Evolutionary conservation across 2,113 vertebrate genomes (phyloP).

Genomic region (Oreotrochilus melanogaster): DNA sequence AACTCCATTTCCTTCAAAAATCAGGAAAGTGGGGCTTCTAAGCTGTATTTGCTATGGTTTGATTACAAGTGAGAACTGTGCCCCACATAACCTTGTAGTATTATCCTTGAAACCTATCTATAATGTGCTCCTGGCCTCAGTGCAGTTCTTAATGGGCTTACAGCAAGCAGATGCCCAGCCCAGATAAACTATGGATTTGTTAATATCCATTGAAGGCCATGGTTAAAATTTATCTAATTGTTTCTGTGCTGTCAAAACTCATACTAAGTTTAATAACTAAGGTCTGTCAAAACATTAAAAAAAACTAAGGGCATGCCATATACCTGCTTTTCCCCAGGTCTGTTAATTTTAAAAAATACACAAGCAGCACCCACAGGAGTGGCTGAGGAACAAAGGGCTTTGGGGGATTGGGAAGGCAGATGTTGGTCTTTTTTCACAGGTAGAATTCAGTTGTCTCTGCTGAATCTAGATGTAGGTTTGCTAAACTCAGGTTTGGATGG

Average conservation of each 20-base stretch:
- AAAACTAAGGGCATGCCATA: not conserved
- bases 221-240: not conserved
- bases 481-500: not conserved
- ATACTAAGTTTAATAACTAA: not conserved
- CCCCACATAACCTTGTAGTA: not conserved
- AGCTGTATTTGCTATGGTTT: not conserved
- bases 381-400: not conserved
- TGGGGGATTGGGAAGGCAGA: not conserved
- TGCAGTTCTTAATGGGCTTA: not conserved
- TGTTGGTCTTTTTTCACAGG: not conserved
- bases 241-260: not conserved
- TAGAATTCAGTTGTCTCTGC: not conserved
- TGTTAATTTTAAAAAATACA: not conserved
- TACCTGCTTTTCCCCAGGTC: not conserved
- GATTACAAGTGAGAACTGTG: not conserved
- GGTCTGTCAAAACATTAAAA: not conserved
- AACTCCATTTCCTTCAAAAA: not conserved
- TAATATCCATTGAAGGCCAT: not conserved
- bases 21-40: not conserved
- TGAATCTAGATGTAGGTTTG: not conserved
- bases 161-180: not conserved
- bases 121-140: not conserved
- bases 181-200: not conserved
- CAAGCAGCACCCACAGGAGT: not conserved
- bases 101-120: not conserved